phyloP scores from a whole-genome alignment of 1,140 invertebrate species.

The Ceratosolen fusciceps region DNA sequence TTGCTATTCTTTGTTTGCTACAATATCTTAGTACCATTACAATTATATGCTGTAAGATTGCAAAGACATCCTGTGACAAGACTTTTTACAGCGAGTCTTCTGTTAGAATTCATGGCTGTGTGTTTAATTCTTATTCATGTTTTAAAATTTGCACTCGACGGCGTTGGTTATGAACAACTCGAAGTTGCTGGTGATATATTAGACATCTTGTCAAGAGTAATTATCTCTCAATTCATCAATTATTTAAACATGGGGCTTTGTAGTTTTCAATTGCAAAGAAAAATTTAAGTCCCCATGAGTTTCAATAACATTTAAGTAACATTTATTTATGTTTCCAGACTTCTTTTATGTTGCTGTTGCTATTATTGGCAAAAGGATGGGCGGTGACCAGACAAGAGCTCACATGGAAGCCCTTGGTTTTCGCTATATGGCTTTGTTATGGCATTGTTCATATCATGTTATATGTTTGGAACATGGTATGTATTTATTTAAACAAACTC shows the following conservation, averaged over 20 bases:
- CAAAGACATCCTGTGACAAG: conserved; percentile 93
- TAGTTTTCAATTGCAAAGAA: not conserved
- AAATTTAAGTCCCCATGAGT: not conserved
- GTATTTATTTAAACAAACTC: too few species aligned
- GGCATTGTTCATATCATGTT: conserved; percentile 91
- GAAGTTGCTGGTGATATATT: conserved; percentile 91
- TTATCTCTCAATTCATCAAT: not conserved
- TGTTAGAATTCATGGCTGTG: conserved; percentile 87
- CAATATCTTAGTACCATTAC: conserved; percentile 87
- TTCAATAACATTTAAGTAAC: not conserved
- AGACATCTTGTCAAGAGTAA: conserved; percentile 89
- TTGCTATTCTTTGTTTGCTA: conserved; percentile 91
- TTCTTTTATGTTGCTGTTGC: conserved; percentile 93
- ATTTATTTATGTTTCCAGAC: conserved; percentile 77
- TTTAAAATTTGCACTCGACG: conserved; percentile 91
- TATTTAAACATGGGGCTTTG: not conserved
- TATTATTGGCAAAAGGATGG: conserved; percentile 97
- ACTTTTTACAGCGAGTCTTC: conserved; percentile 88
- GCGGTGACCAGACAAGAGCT: conserved; percentile 92
- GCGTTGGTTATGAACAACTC: conserved; percentile 85
- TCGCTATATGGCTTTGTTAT: conserved; percentile 93
- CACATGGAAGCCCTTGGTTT: conserved; percentile 87
- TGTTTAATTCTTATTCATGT: conserved; percentile 91
- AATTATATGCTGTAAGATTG: conserved; percentile 88
- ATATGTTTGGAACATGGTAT: conserved; percentile 96